These are phyloP conservation scores for Caenorhabditis drosophilae DNA, from an alignment of 2,888 invertebrate genomes.

Conservation along the genomic window DNA sequence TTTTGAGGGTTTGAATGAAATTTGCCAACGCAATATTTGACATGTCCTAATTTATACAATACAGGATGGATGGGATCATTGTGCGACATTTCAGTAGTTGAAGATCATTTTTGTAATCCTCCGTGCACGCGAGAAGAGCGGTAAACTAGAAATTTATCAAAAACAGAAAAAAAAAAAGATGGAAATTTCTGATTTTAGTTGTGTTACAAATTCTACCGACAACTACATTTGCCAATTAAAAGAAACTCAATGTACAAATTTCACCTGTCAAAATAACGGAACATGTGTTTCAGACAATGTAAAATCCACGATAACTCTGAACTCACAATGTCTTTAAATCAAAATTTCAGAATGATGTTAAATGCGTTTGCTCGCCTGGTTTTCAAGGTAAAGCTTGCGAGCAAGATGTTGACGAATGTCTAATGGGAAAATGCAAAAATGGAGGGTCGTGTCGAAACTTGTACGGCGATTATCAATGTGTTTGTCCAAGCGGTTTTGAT, in stretches of 20 bases:
- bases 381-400: slow-evolving; percentile 82
- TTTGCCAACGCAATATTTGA: background rate
- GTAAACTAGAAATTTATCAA: slow-evolving; percentile 26
- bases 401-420: slow-evolving; percentile 90
- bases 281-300: slow-evolving; percentile 57
- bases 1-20: too few species aligned
- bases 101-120: slow-evolving; percentile 32
- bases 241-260: too few species aligned
- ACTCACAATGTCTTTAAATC: too few species aligned
- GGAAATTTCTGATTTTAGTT: too few species aligned
- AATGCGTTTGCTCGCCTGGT: slow-evolving; percentile 87
- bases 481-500: slow-evolving; percentile 47
- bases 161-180: too few species aligned
- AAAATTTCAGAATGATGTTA: slow-evolving; percentile 76
- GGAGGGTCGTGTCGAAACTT: slow-evolving; percentile 95
- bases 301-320: background rate
- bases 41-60: too few species aligned
- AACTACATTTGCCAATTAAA: too few species aligned
- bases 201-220: too few species aligned
- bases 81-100: slow-evolving; percentile 33
- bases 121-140: slow-evolving; percentile 23
- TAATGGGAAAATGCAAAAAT: slow-evolving; percentile 82
- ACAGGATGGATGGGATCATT: slow-evolving; percentile 46
- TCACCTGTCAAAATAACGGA: slow-evolving; percentile 54
- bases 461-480: slow-evolving; percentile 78